Evolutionary conservation across 2,113 vertebrate genomes (phyloP).

Genomic region (Haemorhous mexicanus): DNA sequence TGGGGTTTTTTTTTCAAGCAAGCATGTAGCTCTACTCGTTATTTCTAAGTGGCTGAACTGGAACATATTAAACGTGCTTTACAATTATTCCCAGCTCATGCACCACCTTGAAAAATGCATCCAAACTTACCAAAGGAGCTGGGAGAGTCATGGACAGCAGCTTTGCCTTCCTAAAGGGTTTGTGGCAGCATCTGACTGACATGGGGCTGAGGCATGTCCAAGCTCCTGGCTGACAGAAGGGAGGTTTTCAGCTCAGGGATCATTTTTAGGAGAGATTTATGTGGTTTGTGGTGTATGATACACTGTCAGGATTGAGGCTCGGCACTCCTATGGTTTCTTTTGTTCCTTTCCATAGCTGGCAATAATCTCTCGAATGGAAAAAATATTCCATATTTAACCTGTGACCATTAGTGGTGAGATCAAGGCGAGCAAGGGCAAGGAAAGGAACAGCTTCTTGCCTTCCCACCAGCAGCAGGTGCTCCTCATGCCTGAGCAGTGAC

Average conservation of each 20-base stretch:
- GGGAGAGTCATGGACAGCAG: background rate
- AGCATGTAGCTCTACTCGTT: background rate
- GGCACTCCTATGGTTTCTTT: background rate
- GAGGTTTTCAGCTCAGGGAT: background rate
- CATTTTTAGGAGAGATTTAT: background rate
- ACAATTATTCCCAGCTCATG: background rate
- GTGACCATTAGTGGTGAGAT: background rate
- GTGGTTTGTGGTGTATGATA: background rate
- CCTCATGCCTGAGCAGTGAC: background rate
- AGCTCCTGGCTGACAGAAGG: background rate
- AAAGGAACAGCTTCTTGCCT: background rate
- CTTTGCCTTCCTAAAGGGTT: background rate
- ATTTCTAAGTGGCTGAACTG: background rate
- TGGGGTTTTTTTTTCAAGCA: background rate
- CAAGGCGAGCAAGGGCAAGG: fast-evolving
- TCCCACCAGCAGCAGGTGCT: background rate
- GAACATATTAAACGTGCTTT: background rate
- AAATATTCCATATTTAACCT: background rate
- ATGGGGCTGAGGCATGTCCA: background rate
- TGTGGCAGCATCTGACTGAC: background rate
- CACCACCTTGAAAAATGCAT: background rate
- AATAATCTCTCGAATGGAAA: background rate
- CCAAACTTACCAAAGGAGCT: background rate
- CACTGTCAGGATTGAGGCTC: background rate
- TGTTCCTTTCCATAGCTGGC: background rate